A percentile compares a stretch with the other conserved stretches of the same genome.
These are phyloP conservation scores for Enteromius anoplus DNA, from an alignment of 2,797 vertebrate species.

Conservation along the genomic window DNA sequence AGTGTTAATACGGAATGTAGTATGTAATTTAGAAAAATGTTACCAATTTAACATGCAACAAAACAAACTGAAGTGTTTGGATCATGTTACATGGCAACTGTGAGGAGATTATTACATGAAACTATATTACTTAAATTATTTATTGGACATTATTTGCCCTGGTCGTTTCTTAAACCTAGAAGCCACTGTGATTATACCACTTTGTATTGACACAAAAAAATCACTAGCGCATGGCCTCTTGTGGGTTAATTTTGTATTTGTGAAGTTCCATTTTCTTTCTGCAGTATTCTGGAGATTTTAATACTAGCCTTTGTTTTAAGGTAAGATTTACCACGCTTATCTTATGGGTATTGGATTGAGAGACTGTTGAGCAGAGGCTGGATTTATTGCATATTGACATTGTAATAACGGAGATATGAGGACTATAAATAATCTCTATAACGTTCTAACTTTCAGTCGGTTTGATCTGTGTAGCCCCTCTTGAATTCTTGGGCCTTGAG, in stretches of 20 bases:
- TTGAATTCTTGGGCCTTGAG: slow-evolving; percentile 29
- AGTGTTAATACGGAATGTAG: background rate
- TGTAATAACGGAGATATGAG: slow-evolving; percentile 42
- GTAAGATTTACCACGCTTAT: slow-evolving; percentile 37
- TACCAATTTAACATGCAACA: background rate
- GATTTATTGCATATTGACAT: slow-evolving; percentile 49
- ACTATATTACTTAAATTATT: background rate
- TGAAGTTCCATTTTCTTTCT: background rate
- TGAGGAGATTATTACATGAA: background rate
- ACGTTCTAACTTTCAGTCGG: slow-evolving; percentile 18
- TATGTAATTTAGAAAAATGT: background rate
- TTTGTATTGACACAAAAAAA: background rate
- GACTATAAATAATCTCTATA: slow-evolving; percentile 41
- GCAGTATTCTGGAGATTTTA: slow-evolving; percentile 14
- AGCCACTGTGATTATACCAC: background rate
- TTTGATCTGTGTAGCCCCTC: slow-evolving; percentile 41
- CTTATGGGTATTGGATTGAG: slow-evolving; percentile 40
- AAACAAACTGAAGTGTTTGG: background rate
- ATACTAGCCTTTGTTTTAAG: slow-evolving; percentile 28
- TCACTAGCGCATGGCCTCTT: background rate
- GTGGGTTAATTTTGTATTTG: background rate
- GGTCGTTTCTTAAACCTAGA: background rate
- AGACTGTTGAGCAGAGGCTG: slow-evolving; percentile 41
- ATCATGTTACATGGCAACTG: background rate
- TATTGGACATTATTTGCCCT: background rate